phyloP scores from a whole-genome alignment of 2,113 vertebrate species.

The crab-eating macaque (Macaca fascicularis) region T2T-MFA8v1.1 NC_088392.1:65516501-65517000 shows the following conservation, averaged over 20 bases:
- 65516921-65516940: not conserved
- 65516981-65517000: not conserved
- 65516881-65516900: not conserved
- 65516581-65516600: fast-evolving
- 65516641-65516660: not conserved
- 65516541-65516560: not conserved
- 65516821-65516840: not conserved
- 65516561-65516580: too few species aligned
- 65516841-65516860: not conserved
- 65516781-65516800: fast-evolving
- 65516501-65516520: not conserved
- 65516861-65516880: not conserved
- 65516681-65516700: not conserved
- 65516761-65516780: not conserved
- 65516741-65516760: not conserved
- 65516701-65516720: not conserved
- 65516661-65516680: not conserved
- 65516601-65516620: fast-evolving
- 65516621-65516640: not conserved
- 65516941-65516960: not conserved
- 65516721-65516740: not conserved
- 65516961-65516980: not conserved
- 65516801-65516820: fast-evolving
- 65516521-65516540: not conserved
- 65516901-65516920: not conserved